Percentiles rank a stretch among this genome's conserved stretches.
Evolutionary conservation across 2,113 vertebrate species (phyloP).

Genomic region (Tupaia chinensis): DNA sequence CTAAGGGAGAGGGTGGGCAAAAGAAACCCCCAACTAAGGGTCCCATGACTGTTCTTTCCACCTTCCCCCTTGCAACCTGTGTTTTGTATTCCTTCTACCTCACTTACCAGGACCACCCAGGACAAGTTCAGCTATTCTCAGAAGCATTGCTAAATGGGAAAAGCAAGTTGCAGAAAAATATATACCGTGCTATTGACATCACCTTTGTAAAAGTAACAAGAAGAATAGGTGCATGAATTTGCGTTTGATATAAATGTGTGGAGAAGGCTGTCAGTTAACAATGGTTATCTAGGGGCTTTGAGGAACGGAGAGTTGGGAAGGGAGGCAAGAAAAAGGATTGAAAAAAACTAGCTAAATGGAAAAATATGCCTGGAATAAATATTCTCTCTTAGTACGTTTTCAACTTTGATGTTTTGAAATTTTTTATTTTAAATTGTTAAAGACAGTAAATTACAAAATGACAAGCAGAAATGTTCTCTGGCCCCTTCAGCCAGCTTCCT

Average conservation of each 20-base stretch:
- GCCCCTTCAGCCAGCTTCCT: not conserved
- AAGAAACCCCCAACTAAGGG: not conserved
- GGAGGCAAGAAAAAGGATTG: not conserved
- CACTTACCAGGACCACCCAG: not conserved
- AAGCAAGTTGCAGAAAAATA: constrained; percentile 18
- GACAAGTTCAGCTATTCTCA: not conserved
- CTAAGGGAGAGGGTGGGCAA: not conserved
- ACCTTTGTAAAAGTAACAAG: not conserved
- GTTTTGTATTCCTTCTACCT: not conserved
- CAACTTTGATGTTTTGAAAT: not conserved
- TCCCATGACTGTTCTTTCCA: not conserved
- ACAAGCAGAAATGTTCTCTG: not conserved
- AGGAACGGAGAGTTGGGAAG: not conserved
- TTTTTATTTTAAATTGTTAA: not conserved
- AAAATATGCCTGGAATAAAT: not conserved
- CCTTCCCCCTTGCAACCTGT: not conserved
- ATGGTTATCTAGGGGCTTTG: not conserved
- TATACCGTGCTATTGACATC: not conserved
- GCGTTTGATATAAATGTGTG: not conserved
- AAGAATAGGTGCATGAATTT: not conserved
- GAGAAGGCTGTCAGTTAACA: not conserved
- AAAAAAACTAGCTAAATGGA: not conserved
- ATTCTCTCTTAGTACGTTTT: not conserved
- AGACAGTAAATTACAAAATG: not conserved
- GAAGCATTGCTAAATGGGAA: not conserved